Evolutionary conservation across 2,113 vertebrate species (phyloP).

Genomic region (human): GRCh38 chr4:131236001-131236500

Average conservation of each 20-base stretch:
- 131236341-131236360: background rate
- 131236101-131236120: background rate
- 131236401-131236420: slow-evolving; percentile 55
- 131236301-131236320: slow-evolving; percentile 47
- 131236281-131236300: background rate
- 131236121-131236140: background rate
- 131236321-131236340: background rate
- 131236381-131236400: slow-evolving; percentile 69
- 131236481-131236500: slow-evolving; percentile 64
- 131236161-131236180: background rate
- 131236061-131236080: background rate
- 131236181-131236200: background rate
- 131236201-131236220: background rate
- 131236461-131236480: slow-evolving; percentile 54
- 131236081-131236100: background rate
- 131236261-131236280: background rate
- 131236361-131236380: background rate
- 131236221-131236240: background rate
- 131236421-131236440: slow-evolving; percentile 57
- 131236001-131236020: background rate
- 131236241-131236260: background rate
- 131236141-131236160: background rate
- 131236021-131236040: background rate
- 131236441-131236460: slow-evolving; percentile 37
- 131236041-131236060: background rate